These are phyloP conservation scores for Leucophora obtusa DNA, from an alignment of 2,888 invertebrate genomes.

Conservation along the genomic window DNA sequence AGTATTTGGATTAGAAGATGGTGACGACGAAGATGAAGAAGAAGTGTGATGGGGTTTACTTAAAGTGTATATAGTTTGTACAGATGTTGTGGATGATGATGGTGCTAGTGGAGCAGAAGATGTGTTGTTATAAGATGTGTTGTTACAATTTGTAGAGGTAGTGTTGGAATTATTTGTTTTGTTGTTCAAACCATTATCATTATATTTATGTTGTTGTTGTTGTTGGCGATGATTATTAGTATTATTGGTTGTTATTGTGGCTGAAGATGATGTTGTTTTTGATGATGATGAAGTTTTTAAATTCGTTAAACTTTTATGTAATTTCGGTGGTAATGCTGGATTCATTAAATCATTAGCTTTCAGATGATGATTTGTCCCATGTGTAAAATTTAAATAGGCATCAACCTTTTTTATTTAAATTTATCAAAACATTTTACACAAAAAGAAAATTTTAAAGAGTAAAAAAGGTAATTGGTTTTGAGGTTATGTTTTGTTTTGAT, in stretches of 20 bases:
- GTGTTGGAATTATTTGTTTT: conserved; percentile 63
- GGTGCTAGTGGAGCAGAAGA: conserved; percentile 31
- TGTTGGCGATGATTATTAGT: conserved; percentile 38
- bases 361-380: conserved; percentile 68
- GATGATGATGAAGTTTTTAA: conserved; percentile 71
- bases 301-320: conserved; percentile 78
- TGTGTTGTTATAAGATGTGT: conserved; percentile 43
- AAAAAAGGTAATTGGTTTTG: conserved; percentile 48
- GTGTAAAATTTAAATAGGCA: conserved; percentile 75
- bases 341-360: conserved; percentile 72
- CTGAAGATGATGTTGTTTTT: conserved; percentile 25
- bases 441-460: conserved; percentile 56
- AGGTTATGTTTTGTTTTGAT: conserved; percentile 39
- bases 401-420: conserved; percentile 70
- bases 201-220: conserved; percentile 64
- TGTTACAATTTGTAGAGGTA: conserved; percentile 60
- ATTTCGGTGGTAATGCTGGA: conserved; percentile 78
- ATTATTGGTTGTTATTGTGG: conserved; percentile 48
- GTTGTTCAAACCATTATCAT: conserved; percentile 51
- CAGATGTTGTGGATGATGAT: conserved; percentile 66
- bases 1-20: conserved; percentile 22
- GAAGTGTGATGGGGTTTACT: conserved; percentile 69
- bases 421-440: conserved; percentile 52
- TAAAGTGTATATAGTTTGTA: conserved; percentile 73
- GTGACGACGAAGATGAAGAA: conserved; percentile 23